phyloP scores from a whole-genome alignment of 2,888 invertebrate genomes.

The Idaea dimidiata region DNA sequence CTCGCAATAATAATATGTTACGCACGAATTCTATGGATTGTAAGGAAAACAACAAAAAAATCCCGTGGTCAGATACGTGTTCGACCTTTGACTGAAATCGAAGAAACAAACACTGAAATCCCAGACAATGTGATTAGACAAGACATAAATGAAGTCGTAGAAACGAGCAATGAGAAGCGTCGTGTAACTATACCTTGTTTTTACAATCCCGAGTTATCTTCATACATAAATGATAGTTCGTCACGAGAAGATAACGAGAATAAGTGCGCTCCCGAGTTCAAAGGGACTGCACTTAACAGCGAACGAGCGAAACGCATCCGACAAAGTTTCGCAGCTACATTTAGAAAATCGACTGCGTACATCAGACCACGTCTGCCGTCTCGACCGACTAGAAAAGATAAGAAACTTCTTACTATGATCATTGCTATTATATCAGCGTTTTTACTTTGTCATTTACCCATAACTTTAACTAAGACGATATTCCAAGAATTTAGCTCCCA shows the following conservation, averaged over 20 bases:
- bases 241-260: slow-evolving; percentile 55
- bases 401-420: slow-evolving; percentile 91
- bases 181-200: slow-evolving; percentile 34
- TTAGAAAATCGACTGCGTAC: slow-evolving; percentile 53
- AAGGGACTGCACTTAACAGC: slow-evolving; percentile 36
- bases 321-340: slow-evolving; percentile 53
- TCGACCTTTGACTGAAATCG: slow-evolving; percentile 42
- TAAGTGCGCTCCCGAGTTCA: slow-evolving; percentile 45
- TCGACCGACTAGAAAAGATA: slow-evolving; percentile 87
- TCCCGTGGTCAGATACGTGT: slow-evolving; percentile 63
- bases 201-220: slow-evolving; percentile 50
- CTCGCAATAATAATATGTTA: slow-evolving; percentile 91
- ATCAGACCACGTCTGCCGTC: slow-evolving; percentile 84
- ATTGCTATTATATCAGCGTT: slow-evolving; percentile 94
- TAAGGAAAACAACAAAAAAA: slow-evolving; percentile 84
- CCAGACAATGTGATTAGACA: slow-evolving; percentile 34
- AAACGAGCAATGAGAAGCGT: slow-evolving; percentile 15
- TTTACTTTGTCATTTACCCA: slow-evolving; percentile 93
- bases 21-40: slow-evolving; percentile 90
- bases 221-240: slow-evolving; percentile 34
- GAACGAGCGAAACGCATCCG: slow-evolving; percentile 44
- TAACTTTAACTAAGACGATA: slow-evolving; percentile 91
- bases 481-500: slow-evolving; percentile 83
- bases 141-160: slow-evolving; percentile 25
- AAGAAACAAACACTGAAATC: slow-evolving; percentile 51